Conservation (phyloP, 2,888 invertebrate genomes). For the Tipula vernalis region DNA sequence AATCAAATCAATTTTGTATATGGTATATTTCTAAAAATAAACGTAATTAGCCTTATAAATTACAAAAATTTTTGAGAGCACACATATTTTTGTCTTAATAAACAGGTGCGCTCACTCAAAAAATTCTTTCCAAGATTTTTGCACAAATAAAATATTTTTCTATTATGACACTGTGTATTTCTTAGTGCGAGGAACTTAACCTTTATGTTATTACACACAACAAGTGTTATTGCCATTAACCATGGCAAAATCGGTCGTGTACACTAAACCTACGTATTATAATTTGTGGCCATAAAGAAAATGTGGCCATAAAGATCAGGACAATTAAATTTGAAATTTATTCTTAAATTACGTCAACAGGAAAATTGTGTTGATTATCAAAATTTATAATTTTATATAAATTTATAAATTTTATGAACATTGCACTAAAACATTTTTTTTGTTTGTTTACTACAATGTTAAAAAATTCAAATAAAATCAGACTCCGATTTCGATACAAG, state of each 20-base stretch:
- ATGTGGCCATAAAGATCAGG: not conserved
- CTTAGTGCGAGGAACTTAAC: not conserved
- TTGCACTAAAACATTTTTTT: no score
- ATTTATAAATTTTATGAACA: not conserved
- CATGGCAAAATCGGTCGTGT: not conserved
- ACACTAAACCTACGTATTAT: not conserved
- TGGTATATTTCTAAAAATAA: not conserved
- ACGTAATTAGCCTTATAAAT: not conserved
- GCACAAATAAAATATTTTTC: not conserved
- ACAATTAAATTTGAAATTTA: not conserved
- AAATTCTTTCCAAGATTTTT: not conserved
- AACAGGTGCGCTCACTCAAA: not conserved
- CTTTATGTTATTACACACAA: not conserved
- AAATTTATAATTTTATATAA: not conserved
- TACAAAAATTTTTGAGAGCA: not conserved
- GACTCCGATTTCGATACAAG: no score
- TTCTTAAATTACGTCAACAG: not conserved
- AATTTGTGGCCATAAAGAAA: not conserved
- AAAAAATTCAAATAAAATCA: no score
- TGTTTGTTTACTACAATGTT: no score
- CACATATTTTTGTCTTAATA: not conserved
- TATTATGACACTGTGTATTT: not conserved
- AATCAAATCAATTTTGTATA: not conserved
- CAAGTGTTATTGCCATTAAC: not conserved
- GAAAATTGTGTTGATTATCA: not conserved